Conservation (phyloP, 2,113 vertebrate species). For the Phaethornis superciliosus region DNA sequence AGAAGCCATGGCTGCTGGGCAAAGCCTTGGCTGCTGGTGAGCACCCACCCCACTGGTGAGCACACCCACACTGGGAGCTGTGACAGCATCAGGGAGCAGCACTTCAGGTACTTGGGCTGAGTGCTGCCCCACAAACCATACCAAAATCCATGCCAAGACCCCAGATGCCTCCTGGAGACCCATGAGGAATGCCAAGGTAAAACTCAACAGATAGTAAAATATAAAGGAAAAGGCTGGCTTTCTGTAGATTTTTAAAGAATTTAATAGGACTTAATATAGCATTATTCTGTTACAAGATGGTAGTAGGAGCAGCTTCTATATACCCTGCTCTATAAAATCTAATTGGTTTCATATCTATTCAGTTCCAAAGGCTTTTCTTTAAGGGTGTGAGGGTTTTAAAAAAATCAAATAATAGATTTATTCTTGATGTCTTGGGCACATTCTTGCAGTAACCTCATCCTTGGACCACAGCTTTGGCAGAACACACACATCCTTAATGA, state of each 20-base stretch:
- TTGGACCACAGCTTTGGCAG: slow-evolving; percentile 50
- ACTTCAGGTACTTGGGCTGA: rapidly evolving
- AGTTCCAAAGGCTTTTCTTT: background rate
- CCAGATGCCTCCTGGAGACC: background rate
- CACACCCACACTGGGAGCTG: too few species aligned
- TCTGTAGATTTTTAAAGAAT: background rate
- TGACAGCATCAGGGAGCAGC: rapidly evolving
- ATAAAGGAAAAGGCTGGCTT: background rate
- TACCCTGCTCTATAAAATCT: background rate
- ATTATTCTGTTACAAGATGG: background rate
- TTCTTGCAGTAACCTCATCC: slow-evolving; percentile 26
- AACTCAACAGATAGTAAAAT: background rate
- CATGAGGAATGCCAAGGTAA: background rate
- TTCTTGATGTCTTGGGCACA: slow-evolving; percentile 13
- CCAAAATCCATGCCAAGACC: rapidly evolving
- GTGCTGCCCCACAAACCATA: background rate
- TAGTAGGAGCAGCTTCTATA: background rate
- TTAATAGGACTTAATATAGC: background rate
- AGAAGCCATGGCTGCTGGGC: background rate
- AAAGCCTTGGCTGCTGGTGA: background rate
- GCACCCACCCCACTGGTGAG: too few species aligned
- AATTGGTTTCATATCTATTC: background rate
- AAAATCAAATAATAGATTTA: slow-evolving; percentile 18
- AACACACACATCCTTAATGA: slow-evolving; percentile 40
- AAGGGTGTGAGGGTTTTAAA: background rate